Percentiles rank a stretch among this genome's conserved stretches.
phyloP scores from a whole-genome alignment of 2,888 invertebrate genomes.

The Pelosia muscerda region DNA sequence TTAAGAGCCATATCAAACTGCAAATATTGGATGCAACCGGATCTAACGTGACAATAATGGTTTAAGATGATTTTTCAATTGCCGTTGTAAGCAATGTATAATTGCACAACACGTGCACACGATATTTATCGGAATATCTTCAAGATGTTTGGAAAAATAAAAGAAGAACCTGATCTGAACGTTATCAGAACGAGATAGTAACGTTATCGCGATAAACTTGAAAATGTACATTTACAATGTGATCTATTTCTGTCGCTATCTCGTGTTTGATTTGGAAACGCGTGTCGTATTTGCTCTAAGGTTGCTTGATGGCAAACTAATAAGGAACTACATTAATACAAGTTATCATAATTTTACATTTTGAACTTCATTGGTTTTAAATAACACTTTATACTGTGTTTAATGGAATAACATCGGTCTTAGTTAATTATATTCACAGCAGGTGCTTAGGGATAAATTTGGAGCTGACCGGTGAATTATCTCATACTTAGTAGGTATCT shows the following conservation, averaged over 20 bases:
- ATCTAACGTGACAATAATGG: too few relatives aligned
- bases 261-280: conserved; percentile 31
- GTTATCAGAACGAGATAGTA: conserved; percentile 39
- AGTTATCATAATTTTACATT: background rate
- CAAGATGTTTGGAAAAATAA: conserved; percentile 6
- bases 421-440: background rate
- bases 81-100: background rate
- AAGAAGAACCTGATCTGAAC: conserved; percentile 16
- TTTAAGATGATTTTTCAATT: too few relatives aligned
- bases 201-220: conserved; percentile 52
- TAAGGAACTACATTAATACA: background rate
- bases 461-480: too few relatives aligned
- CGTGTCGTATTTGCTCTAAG: conserved; percentile 33
- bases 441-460: too few relatives aligned
- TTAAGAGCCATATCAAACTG: too few relatives aligned
- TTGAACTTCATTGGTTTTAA: background rate
- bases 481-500: too few relatives aligned
- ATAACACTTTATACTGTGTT: background rate
- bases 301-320: conserved; percentile 13
- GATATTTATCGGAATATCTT: background rate
- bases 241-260: conserved; percentile 43
- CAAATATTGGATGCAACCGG: too few relatives aligned
- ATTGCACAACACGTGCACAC: background rate
- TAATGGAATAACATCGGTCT: background rate
- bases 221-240: conserved; percentile 38